phyloP scores from a whole-genome alignment of 1,140 invertebrate genomes.

The Scaptomyza pallida region DNA sequence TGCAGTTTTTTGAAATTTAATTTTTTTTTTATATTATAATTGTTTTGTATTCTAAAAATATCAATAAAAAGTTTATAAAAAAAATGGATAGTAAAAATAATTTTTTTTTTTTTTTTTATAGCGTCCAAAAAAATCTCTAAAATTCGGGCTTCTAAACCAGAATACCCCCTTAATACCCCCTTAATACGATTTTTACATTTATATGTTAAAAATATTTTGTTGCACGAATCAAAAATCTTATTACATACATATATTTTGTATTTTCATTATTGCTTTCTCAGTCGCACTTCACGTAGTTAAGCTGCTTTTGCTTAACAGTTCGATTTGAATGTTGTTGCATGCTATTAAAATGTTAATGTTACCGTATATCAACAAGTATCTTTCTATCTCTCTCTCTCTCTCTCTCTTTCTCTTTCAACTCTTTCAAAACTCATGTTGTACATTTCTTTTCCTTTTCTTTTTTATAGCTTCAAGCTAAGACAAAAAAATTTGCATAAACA shows the following conservation, averaged over 20 bases:
- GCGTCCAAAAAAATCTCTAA: too few species aligned
- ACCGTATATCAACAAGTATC: background rate
- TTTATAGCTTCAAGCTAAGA: conserved; percentile 75
- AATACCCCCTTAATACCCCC: too few species aligned
- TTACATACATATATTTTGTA: background rate
- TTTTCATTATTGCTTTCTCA: conserved; percentile 10
- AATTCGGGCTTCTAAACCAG: too few species aligned
- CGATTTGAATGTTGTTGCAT: background rate
- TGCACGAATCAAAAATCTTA: too few species aligned
- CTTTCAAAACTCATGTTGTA: conserved; percentile 73
- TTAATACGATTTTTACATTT: too few species aligned
- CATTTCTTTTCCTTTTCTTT: conserved; percentile 73
- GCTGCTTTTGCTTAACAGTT: background rate
- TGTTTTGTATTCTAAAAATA: too few species aligned
- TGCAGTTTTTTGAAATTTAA: too few species aligned
- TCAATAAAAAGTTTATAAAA: too few species aligned
- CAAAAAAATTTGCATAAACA: conserved; percentile 38
- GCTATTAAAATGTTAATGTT: background rate
- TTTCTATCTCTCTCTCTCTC: conserved; percentile 9
- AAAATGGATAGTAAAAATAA: too few species aligned
- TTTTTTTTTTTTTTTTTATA: too few species aligned
- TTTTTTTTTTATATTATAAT: too few species aligned
- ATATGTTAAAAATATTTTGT: too few species aligned
- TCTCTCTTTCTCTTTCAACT: conserved; percentile 19
- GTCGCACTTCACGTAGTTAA: conserved; percentile 8